A percentile compares a stretch with the other conserved stretches of the same genome.
Evolutionary conservation across 2,888 invertebrate genomes (phyloP).

Genomic region (Altica lythri): DNA sequence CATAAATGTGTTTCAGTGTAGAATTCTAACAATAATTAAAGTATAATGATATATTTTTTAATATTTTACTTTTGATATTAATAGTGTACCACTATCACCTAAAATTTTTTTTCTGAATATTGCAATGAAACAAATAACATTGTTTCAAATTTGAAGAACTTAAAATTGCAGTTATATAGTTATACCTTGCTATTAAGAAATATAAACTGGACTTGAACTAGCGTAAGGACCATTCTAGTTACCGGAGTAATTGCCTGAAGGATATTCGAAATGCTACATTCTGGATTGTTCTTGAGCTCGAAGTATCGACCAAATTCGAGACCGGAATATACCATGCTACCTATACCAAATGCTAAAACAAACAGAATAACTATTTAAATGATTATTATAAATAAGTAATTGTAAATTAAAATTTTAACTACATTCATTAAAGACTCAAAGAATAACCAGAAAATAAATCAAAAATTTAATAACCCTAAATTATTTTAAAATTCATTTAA

Average conservation of each 20-base stretch:
- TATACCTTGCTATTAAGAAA: conserved; percentile 93
- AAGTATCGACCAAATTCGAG: conserved; percentile 95
- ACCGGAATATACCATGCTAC: conserved; percentile 97
- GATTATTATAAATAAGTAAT: neutral
- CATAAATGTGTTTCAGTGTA: too few species aligned
- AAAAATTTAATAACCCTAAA: too few species aligned
- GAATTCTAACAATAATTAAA: too few species aligned
- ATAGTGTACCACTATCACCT: too few species aligned
- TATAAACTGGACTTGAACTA: conserved; percentile 98
- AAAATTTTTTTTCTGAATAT: too few species aligned
- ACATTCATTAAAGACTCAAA: too few species aligned
- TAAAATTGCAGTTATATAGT: neutral
- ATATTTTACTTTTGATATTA: too few species aligned
- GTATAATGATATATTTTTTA: too few species aligned
- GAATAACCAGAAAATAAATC: too few species aligned
- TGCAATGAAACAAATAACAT: neutral
- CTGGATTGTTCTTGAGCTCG: conserved; percentile 86
- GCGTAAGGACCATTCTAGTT: conserved; percentile 93
- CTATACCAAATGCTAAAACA: conserved; percentile 88
- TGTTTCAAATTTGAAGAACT: neutral
- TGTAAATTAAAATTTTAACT: too few species aligned
- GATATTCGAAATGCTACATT: conserved; percentile 79
- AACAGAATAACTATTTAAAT: neutral
- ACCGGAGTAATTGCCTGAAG: conserved; percentile 88
- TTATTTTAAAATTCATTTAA: too few species aligned